Conservation (phyloP, 2,797 vertebrate genomes). For the Xiphorhynchus erythropygius region DNA sequence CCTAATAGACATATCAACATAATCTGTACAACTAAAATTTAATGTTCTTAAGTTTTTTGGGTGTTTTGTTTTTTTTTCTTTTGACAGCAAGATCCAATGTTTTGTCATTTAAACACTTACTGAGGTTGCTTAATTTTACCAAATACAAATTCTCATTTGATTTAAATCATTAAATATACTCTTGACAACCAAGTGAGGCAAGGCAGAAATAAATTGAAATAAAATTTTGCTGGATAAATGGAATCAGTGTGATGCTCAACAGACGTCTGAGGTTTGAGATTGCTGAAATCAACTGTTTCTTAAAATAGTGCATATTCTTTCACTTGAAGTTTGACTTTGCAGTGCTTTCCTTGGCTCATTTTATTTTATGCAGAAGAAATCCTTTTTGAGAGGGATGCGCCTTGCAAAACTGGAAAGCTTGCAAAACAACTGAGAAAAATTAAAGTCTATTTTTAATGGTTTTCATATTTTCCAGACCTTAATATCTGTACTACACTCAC, state of each 20-base stretch:
- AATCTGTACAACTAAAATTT: not conserved
- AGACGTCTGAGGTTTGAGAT: not conserved
- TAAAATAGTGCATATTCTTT: not conserved
- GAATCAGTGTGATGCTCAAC: not conserved
- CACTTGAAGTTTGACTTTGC: not conserved
- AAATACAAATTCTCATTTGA: not conserved
- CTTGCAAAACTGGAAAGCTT: not conserved
- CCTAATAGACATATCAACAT: rapidly evolving
- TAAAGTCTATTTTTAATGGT: not conserved
- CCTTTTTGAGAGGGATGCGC: not conserved
- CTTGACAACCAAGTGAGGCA: not conserved
- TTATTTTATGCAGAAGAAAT: not conserved
- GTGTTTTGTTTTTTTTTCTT: not conserved
- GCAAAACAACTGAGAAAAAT: not conserved
- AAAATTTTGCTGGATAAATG: not conserved
- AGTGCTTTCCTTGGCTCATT: not conserved
- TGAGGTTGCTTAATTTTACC: not conserved
- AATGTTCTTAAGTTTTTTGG: not conserved
- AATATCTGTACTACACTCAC: not conserved
- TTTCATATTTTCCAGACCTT: not conserved
- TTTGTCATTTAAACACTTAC: not conserved
- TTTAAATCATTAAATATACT: not conserved
- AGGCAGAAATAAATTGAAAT: not conserved
- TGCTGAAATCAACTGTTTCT: not conserved
- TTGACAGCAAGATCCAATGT: not conserved